Evolutionary conservation across 1,140 invertebrate genomes (phyloP), one percentile per base, ranked within the genome.

Genomic region (Heliconius eleuchia): DNA sequence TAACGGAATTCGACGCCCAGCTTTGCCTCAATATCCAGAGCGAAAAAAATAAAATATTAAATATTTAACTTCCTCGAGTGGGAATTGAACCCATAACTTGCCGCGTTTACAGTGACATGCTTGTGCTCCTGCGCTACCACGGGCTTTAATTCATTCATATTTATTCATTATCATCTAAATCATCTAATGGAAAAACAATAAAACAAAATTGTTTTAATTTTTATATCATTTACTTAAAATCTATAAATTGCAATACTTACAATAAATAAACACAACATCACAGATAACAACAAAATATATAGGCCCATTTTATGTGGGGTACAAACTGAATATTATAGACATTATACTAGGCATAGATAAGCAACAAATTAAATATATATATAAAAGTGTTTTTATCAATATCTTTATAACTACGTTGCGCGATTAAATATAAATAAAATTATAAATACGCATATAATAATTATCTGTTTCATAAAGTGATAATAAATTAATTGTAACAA

Each of bases 261-360:
- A 60, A 60, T 60, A 23, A 60, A 60, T 60, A 60, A 60, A 60
- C n/a, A 57, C 9, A 60, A 60, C 55, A 60, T 60, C 19, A 23
- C 50, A 52, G n/a, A 60, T 19, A 23, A 60, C n/a, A 60, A 60
- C 55, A 60, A 23, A 11, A n/a, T 23, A 60, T 23, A 19, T 23
- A 60, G 11, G 6, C n/a, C 23, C n/a, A 60, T 23, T 60, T 23
- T 60, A 52, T 60, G 55, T 60, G 55, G n/a, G 55, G 27, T 60
- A 60, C 2, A 3, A 23, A 46, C 42, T 46, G 11, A 13, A 46
- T 46, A 46, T 37, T 37, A 37, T 5, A 37, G 42, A 46, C 16
- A 13, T 16, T 16, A 46, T 13, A 13, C 1, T 46, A 46, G 42
- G 42, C 16, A 46, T 16, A 23, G 19, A 60, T 60, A 60, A 60